Conservation (phyloP, 2,797 vertebrate genomes). For the Parotocinclus haroldoi region DNA sequence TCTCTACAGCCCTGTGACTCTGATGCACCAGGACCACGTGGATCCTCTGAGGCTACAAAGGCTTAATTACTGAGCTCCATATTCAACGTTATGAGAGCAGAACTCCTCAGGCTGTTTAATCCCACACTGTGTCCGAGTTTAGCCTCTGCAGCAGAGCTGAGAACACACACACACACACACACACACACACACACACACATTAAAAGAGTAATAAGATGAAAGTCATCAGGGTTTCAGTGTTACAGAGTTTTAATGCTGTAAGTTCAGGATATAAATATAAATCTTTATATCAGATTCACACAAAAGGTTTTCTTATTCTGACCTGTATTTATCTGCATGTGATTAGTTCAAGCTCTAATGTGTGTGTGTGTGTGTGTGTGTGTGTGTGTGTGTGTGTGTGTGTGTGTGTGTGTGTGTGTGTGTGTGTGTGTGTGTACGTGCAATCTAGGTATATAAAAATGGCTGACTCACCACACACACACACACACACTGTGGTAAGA, state of each 20-base stretch:
- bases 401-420: constrained; percentile 7
- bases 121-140: constrained; percentile 21
- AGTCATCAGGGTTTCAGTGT: background rate
- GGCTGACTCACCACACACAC: constrained; percentile 8
- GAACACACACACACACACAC: constrained; percentile 18
- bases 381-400: constrained; percentile 13
- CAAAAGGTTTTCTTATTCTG: too few relatives aligned
- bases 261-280: too few relatives aligned
- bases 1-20: constrained; percentile 6
- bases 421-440: constrained; percentile 14
- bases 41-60: background rate
- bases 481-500: background rate
- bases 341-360: background rate
- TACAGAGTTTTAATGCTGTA: background rate
- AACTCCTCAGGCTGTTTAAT: constrained; percentile 30
- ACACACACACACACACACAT: too few relatives aligned
- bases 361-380: constrained; percentile 13
- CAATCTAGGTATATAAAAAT: background rate
- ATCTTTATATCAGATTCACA: too few relatives aligned
- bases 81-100: constrained; percentile 20
- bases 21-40: background rate
- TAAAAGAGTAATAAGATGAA: background rate
- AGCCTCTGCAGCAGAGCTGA: too few relatives aligned
- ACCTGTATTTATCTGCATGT: background rate
- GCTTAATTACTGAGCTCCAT: constrained; percentile 22